Evolutionary conservation across 92 coral and sea anemone species (phyloP), one percentile per base, ranked within the genome.

Genomic region (Pocillopora grandis): DNA sequence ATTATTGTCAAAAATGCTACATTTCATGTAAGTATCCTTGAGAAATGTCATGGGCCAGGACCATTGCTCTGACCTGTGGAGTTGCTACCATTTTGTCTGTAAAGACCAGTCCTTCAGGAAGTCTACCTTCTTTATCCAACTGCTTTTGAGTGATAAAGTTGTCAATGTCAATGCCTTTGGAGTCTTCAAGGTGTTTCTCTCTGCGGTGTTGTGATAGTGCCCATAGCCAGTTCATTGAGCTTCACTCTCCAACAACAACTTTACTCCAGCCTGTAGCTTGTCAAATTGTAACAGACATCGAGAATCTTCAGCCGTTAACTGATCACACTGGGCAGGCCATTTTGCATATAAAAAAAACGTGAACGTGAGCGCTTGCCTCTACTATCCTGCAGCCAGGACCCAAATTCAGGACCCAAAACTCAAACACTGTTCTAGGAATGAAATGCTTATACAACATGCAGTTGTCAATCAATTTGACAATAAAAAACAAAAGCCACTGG

Each of bases 31-130:
- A 90, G 79, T 90, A 90, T 92, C 93, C 96, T 80, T 92, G 68
- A 84, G 80, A 63, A 87, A 92, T 92, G 88, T 82, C 95, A 90
- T 91, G 90, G 95, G 95, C 90, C 89, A 89, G 93, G 93, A 87
- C 82, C 11, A 74, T 76, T 59, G 88, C 80, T 91, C 93, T 92
- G 90, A 92, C 92, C 89, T 84, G 87, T 85, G 93, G 82, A 66
- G 70, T 81, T 33, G 82, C 19, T 33, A 85, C 11, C 33, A 90
- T 36, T 27, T 72, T 59, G 49, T 61, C 71, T 31, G 72, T 76
- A 1, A 87, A 70, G 31, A 71, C 14, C 20, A 88, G 70, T 61
- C 83, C 89, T 60, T 58, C 55, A 68, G 91, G 91, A 69, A 92
- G 76, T 4, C 67, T 14, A 56, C 84, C 92, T 35, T 19, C 61